A percentile compares a stretch with the other conserved stretches of the same genome.
phyloP scores from a whole-genome alignment of 2,888 invertebrate species.

The Megalurothrips usitatus region DNA sequence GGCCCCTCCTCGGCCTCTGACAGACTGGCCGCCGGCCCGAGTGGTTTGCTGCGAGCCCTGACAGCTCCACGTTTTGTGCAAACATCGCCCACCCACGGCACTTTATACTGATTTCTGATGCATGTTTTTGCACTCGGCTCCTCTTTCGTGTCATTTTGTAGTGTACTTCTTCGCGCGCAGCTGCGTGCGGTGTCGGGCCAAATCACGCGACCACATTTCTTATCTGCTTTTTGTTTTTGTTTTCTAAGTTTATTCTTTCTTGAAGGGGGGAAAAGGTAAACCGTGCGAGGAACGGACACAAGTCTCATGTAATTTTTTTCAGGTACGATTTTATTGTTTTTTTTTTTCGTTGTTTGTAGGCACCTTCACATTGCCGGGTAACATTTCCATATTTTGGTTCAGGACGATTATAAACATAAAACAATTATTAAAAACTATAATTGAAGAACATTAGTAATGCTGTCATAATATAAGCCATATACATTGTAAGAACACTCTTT shows the following conservation, averaged over 20 bases:
- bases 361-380: constrained; percentile 22
- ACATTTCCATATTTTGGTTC: constrained; percentile 26
- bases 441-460: constrained; percentile 25
- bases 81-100: no score
- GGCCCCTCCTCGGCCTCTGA: no score
- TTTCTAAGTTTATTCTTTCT: not conserved
- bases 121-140: no score
- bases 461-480: constrained; percentile 23
- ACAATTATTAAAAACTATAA: constrained; percentile 26
- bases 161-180: not conserved
- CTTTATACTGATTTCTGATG: no score
- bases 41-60: no score
- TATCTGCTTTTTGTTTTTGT: not conserved
- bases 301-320: not conserved
- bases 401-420: constrained; percentile 23
- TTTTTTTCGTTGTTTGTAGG: constrained; percentile 22
- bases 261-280: no score
- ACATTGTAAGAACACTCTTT: constrained; percentile 25
- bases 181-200: not conserved
- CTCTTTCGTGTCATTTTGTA: no score
- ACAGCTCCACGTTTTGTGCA: no score
- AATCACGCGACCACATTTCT: not conserved
- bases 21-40: no score
- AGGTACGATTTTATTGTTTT: not conserved
- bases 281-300: no score